Percentiles rank a stretch among this genome's conserved stretches.
Conservation (phyloP, 2,888 invertebrate genomes). For the Epinotia demarniana region DNA sequence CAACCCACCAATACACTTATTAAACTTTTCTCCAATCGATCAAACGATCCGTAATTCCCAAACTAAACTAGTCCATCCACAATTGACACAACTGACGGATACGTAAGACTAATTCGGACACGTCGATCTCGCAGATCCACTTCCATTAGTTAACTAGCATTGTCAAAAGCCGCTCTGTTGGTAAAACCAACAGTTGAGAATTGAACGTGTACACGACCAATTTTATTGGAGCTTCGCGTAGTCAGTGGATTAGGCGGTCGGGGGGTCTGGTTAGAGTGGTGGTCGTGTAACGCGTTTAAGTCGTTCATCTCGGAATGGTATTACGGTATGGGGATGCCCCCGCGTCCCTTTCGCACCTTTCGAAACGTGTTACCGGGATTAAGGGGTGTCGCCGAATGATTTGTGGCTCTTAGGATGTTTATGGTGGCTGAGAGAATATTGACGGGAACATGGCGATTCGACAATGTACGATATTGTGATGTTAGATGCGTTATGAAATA, state of each 20-base stretch:
- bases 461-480: background rate
- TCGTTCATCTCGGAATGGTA: conserved; percentile 83
- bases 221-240: conserved; percentile 56
- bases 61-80: conserved; percentile 56
- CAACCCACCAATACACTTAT: conserved; percentile 20
- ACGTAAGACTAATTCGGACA: conserved; percentile 69
- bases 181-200: conserved; percentile 75
- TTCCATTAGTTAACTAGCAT: conserved; percentile 80
- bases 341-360: conserved; percentile 60
- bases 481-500: background rate
- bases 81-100: conserved; percentile 60
- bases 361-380: conserved; percentile 66
- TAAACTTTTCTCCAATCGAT: conserved; percentile 32
- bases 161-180: conserved; percentile 80
- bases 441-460: conserved; percentile 29
- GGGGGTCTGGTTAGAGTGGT: conserved; percentile 63
- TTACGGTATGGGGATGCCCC: conserved; percentile 72
- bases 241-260: conserved; percentile 52
- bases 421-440: conserved; percentile 31
- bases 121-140: conserved; percentile 63
- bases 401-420: conserved; percentile 46
- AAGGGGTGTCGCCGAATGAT: conserved; percentile 70
- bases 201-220: conserved; percentile 67
- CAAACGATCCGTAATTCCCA: conserved; percentile 50
- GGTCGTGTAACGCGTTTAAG: conserved; percentile 79